phyloP scores from a whole-genome alignment of 2,797 vertebrate species.

The Petrocephalus sullivani region DNA sequence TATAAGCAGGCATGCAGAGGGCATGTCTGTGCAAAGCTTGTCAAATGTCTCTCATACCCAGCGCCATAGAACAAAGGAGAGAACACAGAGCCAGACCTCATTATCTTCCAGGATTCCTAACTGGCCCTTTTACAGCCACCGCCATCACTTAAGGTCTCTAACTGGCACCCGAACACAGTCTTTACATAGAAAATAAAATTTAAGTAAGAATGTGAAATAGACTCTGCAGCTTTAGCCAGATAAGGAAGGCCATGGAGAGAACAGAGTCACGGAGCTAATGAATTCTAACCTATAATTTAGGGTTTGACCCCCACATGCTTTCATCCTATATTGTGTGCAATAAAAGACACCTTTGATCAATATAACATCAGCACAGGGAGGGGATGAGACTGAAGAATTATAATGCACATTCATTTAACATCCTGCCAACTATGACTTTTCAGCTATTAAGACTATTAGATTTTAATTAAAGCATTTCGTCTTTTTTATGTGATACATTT shows the following conservation, averaged over 20 bases:
- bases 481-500: constrained; percentile 42
- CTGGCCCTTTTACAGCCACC: neutral
- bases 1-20: neutral
- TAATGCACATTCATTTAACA: constrained; percentile 12
- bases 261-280: neutral
- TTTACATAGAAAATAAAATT: neutral
- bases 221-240: no score
- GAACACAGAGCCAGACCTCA: neutral
- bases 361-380: neutral
- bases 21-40: neutral
- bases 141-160: neutral
- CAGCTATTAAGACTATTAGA: constrained; percentile 34
- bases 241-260: neutral
- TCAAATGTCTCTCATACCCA: neutral
- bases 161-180: neutral
- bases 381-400: neutral
- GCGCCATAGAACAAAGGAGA: neutral
- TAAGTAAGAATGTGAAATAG: neutral
- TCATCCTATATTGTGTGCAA: neutral
- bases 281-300: constrained; percentile 11
- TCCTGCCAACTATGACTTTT: constrained; percentile 14
- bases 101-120: neutral
- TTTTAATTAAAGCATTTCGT: constrained; percentile 45
- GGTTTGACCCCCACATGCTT: neutral
- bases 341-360: constrained; percentile 18